These are phyloP conservation scores for Tanypteryx hageni DNA, from an alignment of 2,888 invertebrate species.

Conservation along the genomic window DNA sequence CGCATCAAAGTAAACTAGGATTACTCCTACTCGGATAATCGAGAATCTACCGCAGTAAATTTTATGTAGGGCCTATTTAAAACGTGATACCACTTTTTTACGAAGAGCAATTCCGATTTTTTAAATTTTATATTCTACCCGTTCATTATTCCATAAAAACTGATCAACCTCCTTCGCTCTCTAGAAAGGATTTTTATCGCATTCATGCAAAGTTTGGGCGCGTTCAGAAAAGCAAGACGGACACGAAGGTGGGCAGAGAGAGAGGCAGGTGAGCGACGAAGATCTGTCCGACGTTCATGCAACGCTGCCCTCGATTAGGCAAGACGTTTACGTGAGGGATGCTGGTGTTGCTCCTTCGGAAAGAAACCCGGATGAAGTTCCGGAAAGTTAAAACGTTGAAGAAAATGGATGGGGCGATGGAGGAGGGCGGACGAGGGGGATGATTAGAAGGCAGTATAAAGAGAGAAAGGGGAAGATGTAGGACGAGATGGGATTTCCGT, in stretches of 20 bases:
- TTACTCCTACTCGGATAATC: too few relatives aligned
- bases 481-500: not conserved
- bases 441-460: not conserved
- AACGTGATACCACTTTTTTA: too few relatives aligned
- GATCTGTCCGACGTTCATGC: not conserved
- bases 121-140: too few relatives aligned
- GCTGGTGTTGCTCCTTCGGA: not conserved
- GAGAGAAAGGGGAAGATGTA: not conserved
- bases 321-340: not conserved
- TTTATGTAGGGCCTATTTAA: too few relatives aligned
- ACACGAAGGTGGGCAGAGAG: not conserved
- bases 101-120: too few relatives aligned
- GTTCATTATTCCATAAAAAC: not conserved
- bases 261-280: not conserved
- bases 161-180: not conserved
- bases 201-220: not conserved
- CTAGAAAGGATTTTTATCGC: not conserved
- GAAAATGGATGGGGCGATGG: not conserved
- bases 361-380: not conserved
- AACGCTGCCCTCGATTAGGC: not conserved
- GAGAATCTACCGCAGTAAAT: too few relatives aligned
- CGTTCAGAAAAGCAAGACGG: not conserved
- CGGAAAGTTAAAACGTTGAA: conserved; percentile 23
- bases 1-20: too few relatives aligned
- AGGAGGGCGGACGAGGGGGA: not conserved